phyloP scores from a whole-genome alignment of 2,888 invertebrate species.

The Tipula confusa region DNA sequence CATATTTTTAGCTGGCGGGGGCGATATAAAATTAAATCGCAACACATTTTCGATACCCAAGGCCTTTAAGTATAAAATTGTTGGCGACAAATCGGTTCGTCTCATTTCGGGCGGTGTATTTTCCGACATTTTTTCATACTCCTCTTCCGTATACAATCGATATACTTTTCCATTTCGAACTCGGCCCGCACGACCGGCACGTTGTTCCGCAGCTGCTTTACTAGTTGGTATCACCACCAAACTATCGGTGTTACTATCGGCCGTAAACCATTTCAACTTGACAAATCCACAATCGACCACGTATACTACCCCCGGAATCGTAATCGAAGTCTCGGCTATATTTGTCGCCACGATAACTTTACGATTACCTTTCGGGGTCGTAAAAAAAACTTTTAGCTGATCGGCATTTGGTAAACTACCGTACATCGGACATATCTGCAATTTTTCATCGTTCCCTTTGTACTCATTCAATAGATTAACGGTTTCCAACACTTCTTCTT shows the following conservation, averaged over 20 bases:
- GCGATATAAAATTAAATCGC: constrained; percentile 86
- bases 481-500: constrained; percentile 86
- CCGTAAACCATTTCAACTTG: constrained; percentile 86
- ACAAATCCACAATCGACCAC: constrained; percentile 96
- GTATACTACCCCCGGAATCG: constrained; percentile 87
- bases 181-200: constrained; percentile 90
- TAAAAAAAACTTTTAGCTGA: constrained; percentile 77
- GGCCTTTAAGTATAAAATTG: constrained; percentile 86
- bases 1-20: constrained; percentile 86
- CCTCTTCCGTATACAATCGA: constrained; percentile 74
- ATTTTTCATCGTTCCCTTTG: constrained; percentile 45
- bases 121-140: constrained; percentile 63
- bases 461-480: constrained; percentile 59
- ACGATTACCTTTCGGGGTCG: constrained; percentile 64
- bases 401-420: constrained; percentile 78
- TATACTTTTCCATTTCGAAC: constrained; percentile 79
- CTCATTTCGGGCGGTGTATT: constrained; percentile 90
- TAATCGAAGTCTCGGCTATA: constrained; percentile 94
- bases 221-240: constrained; percentile 79
- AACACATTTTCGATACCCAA: constrained; percentile 89
- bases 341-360: constrained; percentile 94
- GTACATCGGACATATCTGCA: constrained; percentile 84
- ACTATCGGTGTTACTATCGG: constrained; percentile 75
- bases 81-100: constrained; percentile 76
- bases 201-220: constrained; percentile 82